Evolutionary conservation across 2,113 vertebrate species (phyloP), one percentile per base, ranked within the genome.

Genomic region (Psophia crepitans): DNA sequence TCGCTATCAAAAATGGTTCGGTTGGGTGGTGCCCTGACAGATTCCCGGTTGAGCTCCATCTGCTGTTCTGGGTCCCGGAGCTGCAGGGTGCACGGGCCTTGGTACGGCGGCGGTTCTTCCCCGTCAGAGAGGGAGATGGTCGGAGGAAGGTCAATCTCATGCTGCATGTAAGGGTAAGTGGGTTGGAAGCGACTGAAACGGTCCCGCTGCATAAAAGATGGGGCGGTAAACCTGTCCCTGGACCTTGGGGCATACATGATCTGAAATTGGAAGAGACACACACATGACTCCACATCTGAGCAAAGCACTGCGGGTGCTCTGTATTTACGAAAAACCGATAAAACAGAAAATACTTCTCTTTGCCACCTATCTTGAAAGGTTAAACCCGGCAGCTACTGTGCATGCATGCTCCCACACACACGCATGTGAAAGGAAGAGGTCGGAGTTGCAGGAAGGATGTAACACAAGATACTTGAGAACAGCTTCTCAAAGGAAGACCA

Each of bases 1-100:
- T 99, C 99, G 77, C 99, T 99, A 98, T 99, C 99, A 90, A 99
- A 99, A 98, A 99, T 99, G 98, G 99, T 99, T 96, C 99, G 97
- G 98, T 99, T 99, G 96, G 99, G 99, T 0, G 99, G 99, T 6
- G 99, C 99, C 96, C 99, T 97, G 94, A 99, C 99, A 4, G 99
- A 99, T 95, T 99, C 99, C 5, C 99, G 98, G 97, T 99, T 99
- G 75, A 99, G 99, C 97, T 99, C 99, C 98, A 99, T 99, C 98
- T 99, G 99, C 97, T 99, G 99, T 90, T 99, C 99, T 1, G 99
- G 99, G 98, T 99, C 99, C 23, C 99, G 98, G 70, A 99, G 99
- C 97, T 99, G 99, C 90, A 99, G 98, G 8, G 98, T 99, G 95
- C 99, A 99, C 5, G 99, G 99, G 18, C 99, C 99, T 97, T 99